Base-by-base conservation (phyloP, 2,888 invertebrate species). In the Phragmatobia fuliginosa region DNA sequence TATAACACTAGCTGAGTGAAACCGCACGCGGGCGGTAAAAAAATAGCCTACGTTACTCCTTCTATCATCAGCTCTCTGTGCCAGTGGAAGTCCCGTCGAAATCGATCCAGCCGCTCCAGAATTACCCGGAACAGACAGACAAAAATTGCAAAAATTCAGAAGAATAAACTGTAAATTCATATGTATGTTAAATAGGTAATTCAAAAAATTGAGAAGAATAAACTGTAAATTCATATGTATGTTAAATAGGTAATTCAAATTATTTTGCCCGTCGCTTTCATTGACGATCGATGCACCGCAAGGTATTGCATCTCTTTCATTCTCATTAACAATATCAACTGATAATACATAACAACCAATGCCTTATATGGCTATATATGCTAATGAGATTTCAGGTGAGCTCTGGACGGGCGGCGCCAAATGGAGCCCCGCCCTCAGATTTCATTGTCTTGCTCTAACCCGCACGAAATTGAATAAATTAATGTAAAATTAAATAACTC, bases 381-480 rank as follows among this genome's bases (percentile, higher is more conserved):
- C 71, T 89, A 88, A 90, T 88, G 84, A 86, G 81, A 80, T 87
- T 87, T 83, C 94, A 94, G 94, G 94, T 94, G 88, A 88, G 85
- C 49, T 76, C 77, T 71, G 78, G 85, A 85, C 86, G 89, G 93
- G 94, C 92, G 92, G 90, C 45, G 87, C 85, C 70, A 31, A 32
- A 28, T 61, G 32, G 75, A 59, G 89, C 91, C 80, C 93, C 94
- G 93, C 93, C 94, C 91, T 85, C 76, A 71, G 78, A 89, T 84
- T 81, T 91, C 91, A 91, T 94, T 94, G 93, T 94, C 91, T 91
- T 84, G 83, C 81, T 78, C 83, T 73, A 80, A 76, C 85, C 80
- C 85, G 73, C 76, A 77, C 84, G 77, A 94, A 95, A 95, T 94
- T 92, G 94, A 94, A 95, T 95, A 94, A 94, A 95, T 94, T 95